Conservation (phyloP, 2,888 invertebrate genomes). For the Carpatolechia fugitivella region DNA sequence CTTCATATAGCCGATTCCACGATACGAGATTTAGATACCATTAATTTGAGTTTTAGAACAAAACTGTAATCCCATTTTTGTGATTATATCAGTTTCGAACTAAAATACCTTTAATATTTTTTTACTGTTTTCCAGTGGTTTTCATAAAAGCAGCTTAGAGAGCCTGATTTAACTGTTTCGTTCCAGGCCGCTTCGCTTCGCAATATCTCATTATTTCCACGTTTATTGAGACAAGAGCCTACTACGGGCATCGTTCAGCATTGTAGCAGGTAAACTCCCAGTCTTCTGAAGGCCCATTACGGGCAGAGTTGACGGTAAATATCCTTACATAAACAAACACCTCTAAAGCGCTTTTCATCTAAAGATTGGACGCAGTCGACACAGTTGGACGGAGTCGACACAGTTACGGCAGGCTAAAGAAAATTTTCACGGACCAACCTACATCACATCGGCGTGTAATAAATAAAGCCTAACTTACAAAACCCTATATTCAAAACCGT, state of each 20-base stretch:
- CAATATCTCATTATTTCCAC: conserved; percentile 13
- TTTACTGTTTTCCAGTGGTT: not conserved
- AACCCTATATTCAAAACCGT: conserved; percentile 36
- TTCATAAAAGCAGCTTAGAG: not conserved
- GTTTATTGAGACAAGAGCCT: conserved; percentile 5
- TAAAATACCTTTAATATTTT: too few species aligned
- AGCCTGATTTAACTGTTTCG: not conserved
- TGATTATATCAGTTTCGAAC: too few species aligned
- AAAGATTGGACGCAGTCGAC: not conserved
- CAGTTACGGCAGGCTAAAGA: conserved; percentile 23
- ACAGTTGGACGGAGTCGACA: conserved; percentile 6
- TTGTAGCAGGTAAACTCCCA: not conserved
- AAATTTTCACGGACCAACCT: conserved; percentile 32
- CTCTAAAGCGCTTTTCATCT: conserved; percentile 10
- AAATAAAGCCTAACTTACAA: conserved; percentile 40
- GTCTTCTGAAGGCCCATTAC: not conserved
- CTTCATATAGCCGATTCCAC: conserved; percentile 49
- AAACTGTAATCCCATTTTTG: too few species aligned
- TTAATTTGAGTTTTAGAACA: conserved; percentile 13
- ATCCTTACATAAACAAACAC: conserved; percentile 9
- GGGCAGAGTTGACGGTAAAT: conserved; percentile 6
- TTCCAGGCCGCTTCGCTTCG: conserved; percentile 22
- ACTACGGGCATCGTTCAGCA: not conserved
- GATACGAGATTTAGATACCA: conserved; percentile 35
- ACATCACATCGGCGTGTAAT: conserved; percentile 30